Percentiles rank a stretch among this genome's conserved stretches.
Conservation (phyloP, 2,113 vertebrate species). For the Leptobrachium ailaonicum region DNA sequence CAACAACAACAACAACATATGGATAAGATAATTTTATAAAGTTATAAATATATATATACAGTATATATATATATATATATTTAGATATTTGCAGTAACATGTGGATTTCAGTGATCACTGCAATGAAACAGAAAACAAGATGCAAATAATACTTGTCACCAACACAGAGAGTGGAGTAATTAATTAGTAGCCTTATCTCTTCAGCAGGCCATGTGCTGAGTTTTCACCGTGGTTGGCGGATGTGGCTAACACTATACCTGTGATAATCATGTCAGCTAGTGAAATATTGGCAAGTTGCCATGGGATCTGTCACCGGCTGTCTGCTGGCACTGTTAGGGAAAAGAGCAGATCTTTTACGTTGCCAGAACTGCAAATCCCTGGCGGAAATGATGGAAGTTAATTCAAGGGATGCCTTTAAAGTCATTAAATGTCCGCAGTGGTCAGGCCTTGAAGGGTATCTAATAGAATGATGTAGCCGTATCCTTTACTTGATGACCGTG, state of each 20-base stretch:
- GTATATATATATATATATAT: too few relatives aligned
- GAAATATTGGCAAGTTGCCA: constrained; percentile 18
- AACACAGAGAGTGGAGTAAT: constrained; percentile 16
- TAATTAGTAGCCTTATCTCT: constrained; percentile 36
- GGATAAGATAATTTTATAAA: too few relatives aligned
- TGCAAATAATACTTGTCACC: neutral
- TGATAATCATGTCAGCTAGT: constrained; percentile 14
- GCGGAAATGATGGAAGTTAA: neutral
- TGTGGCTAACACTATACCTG: neutral
- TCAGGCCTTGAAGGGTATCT: neutral
- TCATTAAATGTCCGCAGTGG: neutral
- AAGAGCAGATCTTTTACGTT: too few relatives aligned
- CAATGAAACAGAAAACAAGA: too few relatives aligned
- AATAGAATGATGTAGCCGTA: neutral
- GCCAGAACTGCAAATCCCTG: neutral
- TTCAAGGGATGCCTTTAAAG: neutral
- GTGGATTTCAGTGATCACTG: too few relatives aligned
- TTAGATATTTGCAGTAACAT: too few relatives aligned
- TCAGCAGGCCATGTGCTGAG: constrained; percentile 14
- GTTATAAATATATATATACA: too few relatives aligned
- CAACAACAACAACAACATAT: too few relatives aligned
- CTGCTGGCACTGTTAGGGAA: neutral
- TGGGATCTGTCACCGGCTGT: constrained; percentile 16
- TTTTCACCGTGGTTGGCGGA: constrained; percentile 7
- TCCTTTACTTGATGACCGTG: too few relatives aligned